Evolutionary conservation across 2,888 invertebrate genomes (phyloP), one percentile per base, ranked within the genome.

Genomic region (Coelogynopora nodosa): DNA sequence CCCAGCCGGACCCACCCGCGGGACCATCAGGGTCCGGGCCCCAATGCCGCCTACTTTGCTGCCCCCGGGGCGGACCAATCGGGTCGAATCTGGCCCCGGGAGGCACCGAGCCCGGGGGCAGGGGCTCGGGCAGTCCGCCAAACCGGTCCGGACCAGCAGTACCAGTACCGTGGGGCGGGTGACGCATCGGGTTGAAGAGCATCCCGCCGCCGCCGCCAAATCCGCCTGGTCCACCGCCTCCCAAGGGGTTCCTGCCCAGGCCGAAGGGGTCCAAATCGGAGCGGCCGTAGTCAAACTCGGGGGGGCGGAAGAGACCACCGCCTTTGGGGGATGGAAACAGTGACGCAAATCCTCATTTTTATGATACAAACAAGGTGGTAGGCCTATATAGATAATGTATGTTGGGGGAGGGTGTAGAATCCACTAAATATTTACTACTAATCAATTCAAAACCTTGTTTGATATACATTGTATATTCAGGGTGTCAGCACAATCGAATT

Each of bases 61-160:
- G 29, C 2, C 27, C 29, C 23, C 27, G 86, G 27, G 27, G 74
- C n/a, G 81, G 49, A 31, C 67, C 74, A 23, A 67, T 31, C 26
- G 87, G 87, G 81, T 87, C 87, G 31, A 87, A 87, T 18, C 87
- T 5, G n/a, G 87, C 87, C n/a, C 87, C 87, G 67, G 87, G 87
- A 10, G 87, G 87, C 23, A 86, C 86, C 2, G 87, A 49, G 0
- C 86, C 87, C 0, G 87, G 86, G 18, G 87, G 87, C n/a, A 86
- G 67, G 0, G 86, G 86, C 10, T 84, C 26, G 0, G 85, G 85
- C 23, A 28, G 27, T 0, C 86, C 83, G 0, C 67, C 80, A 2
- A 29, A 29, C 10, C 74, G 2, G n/a, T 84, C 30, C 18, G 84
- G 84, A 29, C 13, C 27, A 67, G 1, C 13, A 18, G 0, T 10